These are phyloP conservation scores for Acridotheres tristis DNA, from an alignment of 2,797 vertebrate species.

Conservation along the genomic window DNA sequence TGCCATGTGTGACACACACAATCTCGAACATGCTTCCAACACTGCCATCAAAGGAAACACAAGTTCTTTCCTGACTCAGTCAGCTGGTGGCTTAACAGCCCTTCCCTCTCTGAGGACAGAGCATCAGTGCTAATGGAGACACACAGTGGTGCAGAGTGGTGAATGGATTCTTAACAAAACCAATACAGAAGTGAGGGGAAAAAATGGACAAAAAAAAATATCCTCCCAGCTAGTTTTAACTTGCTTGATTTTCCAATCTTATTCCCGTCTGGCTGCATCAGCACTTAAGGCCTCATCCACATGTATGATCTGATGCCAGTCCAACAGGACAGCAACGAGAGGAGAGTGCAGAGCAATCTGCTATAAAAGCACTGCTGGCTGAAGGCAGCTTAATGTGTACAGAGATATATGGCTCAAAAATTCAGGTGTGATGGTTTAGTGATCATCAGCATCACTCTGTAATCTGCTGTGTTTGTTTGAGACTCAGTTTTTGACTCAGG, in stretches of 20 bases:
- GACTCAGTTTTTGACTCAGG: not conserved
- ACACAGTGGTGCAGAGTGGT: accelerated
- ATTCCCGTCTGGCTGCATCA: not conserved
- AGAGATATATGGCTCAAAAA: not conserved
- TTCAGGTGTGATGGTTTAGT: not conserved
- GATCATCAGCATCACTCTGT: not conserved
- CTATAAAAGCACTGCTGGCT: not conserved
- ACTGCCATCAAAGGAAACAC: not conserved
- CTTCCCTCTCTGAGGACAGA: not conserved
- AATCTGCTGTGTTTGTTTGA: not conserved
- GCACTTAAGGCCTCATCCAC: not conserved
- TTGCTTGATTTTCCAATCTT: not conserved
- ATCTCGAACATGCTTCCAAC: accelerated
- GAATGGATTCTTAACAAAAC: not conserved
- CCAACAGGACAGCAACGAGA: accelerated
- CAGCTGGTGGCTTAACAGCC: not conserved
- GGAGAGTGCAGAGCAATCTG: not conserved
- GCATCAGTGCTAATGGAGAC: not conserved
- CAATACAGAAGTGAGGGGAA: accelerated
- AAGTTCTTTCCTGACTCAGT: accelerated
- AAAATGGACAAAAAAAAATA: not conserved
- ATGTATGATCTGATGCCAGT: not conserved
- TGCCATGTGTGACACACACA: not conserved
- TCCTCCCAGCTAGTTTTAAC: accelerated
- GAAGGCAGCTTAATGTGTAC: not conserved